Conservation (phyloP, 2,888 invertebrate genomes). For the Metopia argyrocephala region DNA sequence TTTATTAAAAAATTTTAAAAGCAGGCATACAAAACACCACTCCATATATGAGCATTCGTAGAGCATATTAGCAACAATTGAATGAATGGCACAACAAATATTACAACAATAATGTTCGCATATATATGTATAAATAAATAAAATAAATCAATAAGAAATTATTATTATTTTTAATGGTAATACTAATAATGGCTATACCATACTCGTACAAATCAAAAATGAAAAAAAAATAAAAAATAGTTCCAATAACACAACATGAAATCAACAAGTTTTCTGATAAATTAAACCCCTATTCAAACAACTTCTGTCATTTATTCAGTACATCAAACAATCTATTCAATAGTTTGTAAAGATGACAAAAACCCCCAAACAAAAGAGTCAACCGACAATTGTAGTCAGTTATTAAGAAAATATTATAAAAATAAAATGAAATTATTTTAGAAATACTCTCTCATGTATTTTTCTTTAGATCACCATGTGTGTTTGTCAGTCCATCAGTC, state of each 20-base stretch:
- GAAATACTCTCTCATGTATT: not conserved
- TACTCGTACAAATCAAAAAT: not conserved
- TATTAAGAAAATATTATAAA: conserved; percentile 1
- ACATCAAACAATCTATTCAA: not conserved
- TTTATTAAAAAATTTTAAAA: not conserved
- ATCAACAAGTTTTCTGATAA: not conserved
- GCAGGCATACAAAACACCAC: too few species aligned
- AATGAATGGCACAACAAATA: too few species aligned
- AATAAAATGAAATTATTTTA: not conserved
- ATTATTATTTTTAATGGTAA: too few species aligned
- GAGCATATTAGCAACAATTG: not conserved
- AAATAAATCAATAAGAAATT: not conserved
- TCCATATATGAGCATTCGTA: not conserved
- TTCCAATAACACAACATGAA: not conserved
- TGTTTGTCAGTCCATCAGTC: too few species aligned
- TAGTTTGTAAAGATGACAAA: not conserved
- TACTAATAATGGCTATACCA: not conserved
- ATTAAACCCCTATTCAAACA: not conserved
- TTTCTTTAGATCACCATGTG: too few species aligned
- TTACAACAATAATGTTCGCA: too few species aligned
- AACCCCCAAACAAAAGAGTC: not conserved
- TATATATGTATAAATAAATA: too few species aligned
- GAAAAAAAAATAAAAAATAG: too few species aligned
- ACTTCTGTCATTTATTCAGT: not conserved
- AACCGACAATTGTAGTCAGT: conserved; percentile 10